Evolutionary conservation across 2,113 vertebrate species (phyloP), one percentile per base, ranked within the genome.

Genomic region (Pluvialis apricaria): DNA sequence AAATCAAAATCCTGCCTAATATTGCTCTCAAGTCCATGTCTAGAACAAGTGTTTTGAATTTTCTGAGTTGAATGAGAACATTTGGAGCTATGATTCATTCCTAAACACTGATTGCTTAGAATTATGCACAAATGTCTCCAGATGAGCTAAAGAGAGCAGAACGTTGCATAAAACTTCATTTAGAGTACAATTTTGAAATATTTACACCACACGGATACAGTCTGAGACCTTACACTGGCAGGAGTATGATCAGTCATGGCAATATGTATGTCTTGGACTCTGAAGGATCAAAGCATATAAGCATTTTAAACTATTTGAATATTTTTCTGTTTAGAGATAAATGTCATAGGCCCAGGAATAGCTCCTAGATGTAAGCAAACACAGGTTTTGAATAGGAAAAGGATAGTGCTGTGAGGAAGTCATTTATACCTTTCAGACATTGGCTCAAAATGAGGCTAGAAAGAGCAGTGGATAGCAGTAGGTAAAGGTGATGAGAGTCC

Each of bases 11-110:
- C 11, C 6, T 80, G 12, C 32, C 60, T 68, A 36, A 81, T 86
- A 61, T 55, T 73, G 20, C 24, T 83, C 73, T 79, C 25, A 71
- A 32, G 4, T 57, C 22, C 32, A 1, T 83, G 36, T 70, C 38
- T 60, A 78, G 36, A 95, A 82, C 18, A 86, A 94, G 34, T 87
- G 80, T 80, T 95, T 94, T 80, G 69, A 91, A 82, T 90, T 82
- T 79, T 87, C 21, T 61, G 24, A 45, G 15, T 76, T 84, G 65
- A 76, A 65, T 82, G 20, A 77, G 52, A 65, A 44, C 44, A 91
- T 88, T 79, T 76, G 61, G n/a, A 73, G 36, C 31, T 77, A 17
- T 51, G 64, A 71, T 65, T 92, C 58, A 29, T 76, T 85, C 17
- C 47, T 60, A 93, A 93, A 83, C 13, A 79, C 9, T 15, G 32